Percentiles rank a stretch among this genome's conserved stretches.
Evolutionary conservation across 2,113 vertebrate species (phyloP).

Genomic region (Lepisosteus oculatus): DNA sequence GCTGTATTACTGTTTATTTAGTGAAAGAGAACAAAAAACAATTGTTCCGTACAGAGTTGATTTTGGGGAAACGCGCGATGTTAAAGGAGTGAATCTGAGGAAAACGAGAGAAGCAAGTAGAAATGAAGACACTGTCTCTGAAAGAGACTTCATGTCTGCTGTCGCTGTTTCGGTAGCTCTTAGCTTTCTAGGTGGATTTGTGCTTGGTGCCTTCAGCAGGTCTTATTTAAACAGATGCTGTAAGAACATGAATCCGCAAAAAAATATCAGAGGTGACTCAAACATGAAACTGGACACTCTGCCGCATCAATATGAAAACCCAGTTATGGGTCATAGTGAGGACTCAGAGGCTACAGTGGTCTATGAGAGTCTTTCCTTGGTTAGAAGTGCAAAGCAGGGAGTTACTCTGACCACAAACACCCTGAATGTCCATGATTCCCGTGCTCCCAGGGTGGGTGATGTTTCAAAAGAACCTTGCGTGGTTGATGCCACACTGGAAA

Average conservation of each 20-base stretch:
- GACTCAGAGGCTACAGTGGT: not conserved
- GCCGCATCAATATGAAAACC: not conserved
- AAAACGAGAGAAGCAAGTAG: not conserved
- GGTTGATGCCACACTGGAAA: no score
- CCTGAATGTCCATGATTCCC: not conserved
- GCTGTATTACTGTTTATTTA: constrained; percentile 59
- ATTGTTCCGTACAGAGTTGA: constrained; percentile 40
- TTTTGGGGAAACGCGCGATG: not conserved
- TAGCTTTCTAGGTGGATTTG: constrained; percentile 60
- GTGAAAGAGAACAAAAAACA: constrained; percentile 24
- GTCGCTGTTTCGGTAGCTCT: constrained; percentile 57
- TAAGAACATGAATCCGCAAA: not conserved
- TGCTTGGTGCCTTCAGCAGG: constrained; percentile 52
- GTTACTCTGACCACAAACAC: not conserved
- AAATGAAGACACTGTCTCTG: constrained; percentile 8
- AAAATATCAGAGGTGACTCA: not conserved
- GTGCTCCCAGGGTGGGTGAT: not conserved
- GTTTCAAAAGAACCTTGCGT: no score
- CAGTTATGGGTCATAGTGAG: not conserved
- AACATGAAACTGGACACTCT: constrained; percentile 20
- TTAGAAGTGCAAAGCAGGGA: not conserved
- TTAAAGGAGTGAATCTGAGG: not conserved
- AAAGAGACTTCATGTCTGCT: constrained; percentile 36
- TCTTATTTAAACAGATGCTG: constrained; percentile 45
- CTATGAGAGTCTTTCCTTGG: not conserved